Evolutionary conservation across 1,140 invertebrate species (phyloP).

Genomic region (Aporrectodea caliginosa): DNA sequence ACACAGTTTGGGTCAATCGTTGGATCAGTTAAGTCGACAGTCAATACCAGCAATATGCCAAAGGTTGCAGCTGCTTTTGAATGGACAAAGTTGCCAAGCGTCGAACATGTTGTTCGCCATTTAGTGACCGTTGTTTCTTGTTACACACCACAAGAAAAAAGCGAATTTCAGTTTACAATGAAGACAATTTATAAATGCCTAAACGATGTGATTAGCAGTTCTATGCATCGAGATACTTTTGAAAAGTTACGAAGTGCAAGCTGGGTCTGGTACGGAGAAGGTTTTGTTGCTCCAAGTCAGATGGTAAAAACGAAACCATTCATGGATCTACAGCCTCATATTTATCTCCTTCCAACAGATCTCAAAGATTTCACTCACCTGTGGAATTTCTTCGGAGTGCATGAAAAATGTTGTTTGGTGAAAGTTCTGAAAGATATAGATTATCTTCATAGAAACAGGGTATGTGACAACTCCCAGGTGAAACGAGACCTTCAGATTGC

Average conservation of each 20-base stretch:
- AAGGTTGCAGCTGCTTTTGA: neutral
- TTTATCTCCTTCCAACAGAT: conserved; percentile 7
- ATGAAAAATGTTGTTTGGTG: neutral
- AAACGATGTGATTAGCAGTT: neutral
- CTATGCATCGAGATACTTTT: neutral
- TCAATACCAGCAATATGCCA: neutral
- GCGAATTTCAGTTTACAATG: neutral
- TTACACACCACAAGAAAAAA: neutral
- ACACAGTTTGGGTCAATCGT: conserved; percentile 8
- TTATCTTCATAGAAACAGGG: neutral
- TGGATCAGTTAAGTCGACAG: conserved; percentile 8
- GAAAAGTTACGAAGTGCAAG: neutral
- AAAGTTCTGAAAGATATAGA: neutral
- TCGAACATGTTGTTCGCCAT: neutral
- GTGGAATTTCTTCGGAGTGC: conserved; percentile 8
- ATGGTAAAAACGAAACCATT: neutral
- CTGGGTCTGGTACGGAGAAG: conserved; percentile 19
- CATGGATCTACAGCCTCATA: conserved; percentile 10
- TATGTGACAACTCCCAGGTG: neutral
- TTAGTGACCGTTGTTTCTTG: neutral
- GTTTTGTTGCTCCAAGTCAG: neutral
- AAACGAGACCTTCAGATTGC: conserved; percentile 5
- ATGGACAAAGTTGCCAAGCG: neutral
- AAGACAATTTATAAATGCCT: conserved; percentile 10
- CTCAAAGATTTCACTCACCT: conserved; percentile 2